Percentiles rank a stretch among this genome's conserved stretches.
phyloP scores from a whole-genome alignment of 2,888 invertebrate species.

The Megalurothrips usitatus region DNA sequence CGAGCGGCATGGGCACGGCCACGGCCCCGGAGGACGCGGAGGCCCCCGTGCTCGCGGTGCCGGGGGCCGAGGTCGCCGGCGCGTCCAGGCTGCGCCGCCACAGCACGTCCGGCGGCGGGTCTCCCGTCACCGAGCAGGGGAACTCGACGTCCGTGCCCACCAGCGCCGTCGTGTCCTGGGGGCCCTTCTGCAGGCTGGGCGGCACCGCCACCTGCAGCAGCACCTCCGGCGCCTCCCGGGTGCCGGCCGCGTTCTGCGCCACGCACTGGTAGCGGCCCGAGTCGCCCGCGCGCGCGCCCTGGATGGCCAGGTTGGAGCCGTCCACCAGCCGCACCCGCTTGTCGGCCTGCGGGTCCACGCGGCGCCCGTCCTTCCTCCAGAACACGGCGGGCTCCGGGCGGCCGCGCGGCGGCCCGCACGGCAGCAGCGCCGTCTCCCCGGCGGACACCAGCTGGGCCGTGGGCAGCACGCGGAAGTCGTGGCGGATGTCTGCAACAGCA shows the following conservation, averaged over 20 bases:
- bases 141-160: conserved; percentile 75
- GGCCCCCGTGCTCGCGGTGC: neutral
- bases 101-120: conserved; percentile 72
- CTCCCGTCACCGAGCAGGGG: conserved; percentile 76
- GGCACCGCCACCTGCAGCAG: conserved; percentile 81
- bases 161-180: conserved; percentile 72
- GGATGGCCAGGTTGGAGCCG: conserved; percentile 58
- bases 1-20: neutral
- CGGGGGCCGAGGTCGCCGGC: too few relatives aligned
- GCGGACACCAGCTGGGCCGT: conserved; percentile 7
- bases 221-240: conserved; percentile 65
- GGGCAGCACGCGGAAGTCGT: conserved; percentile 4
- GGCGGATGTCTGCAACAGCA: neutral
- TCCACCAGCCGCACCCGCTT: conserved; percentile 58
- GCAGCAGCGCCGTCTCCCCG: neutral
- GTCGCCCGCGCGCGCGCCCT: neutral
- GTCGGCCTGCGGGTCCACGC: conserved; percentile 7
- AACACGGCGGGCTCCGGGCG: neutral
- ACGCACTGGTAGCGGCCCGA: conserved; percentile 55
- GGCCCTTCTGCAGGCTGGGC: conserved; percentile 76
- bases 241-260: too few relatives aligned
- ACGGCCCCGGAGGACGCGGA: neutral
- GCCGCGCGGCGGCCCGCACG: neutral
- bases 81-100: conserved; percentile 69
- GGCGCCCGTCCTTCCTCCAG: conserved; percentile 4